phyloP scores from a whole-genome alignment of 2,888 invertebrate species.

The Strigamia crassipes region DNA sequence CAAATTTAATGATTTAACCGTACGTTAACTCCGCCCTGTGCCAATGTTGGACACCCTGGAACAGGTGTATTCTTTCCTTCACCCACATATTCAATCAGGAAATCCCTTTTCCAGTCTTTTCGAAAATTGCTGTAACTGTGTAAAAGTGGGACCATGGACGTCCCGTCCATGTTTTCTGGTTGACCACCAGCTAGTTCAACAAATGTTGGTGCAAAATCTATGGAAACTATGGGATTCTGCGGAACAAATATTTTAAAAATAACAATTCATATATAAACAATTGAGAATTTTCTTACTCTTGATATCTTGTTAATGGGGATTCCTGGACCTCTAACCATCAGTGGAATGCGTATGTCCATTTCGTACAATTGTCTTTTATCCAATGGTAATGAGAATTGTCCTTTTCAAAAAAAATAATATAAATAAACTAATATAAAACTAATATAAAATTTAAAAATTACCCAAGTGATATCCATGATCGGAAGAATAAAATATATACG shows the following conservation, averaged over 20 bases:
- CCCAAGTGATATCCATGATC: constrained; percentile 92
- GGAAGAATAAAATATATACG: constrained; percentile 81
- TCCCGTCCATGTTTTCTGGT: constrained; percentile 68
- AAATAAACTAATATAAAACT: not conserved
- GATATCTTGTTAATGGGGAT: constrained; percentile 58
- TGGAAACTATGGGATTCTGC: constrained; percentile 69
- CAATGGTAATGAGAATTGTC: constrained; percentile 84
- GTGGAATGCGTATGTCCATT: constrained; percentile 81
- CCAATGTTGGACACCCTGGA: constrained; percentile 69
- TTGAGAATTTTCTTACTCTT: constrained; percentile 53
- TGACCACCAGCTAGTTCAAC: constrained; percentile 69
- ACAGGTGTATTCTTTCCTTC: constrained; percentile 69
- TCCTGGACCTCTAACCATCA: constrained; percentile 77
- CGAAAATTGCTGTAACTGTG: constrained; percentile 8
- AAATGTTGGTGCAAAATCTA: constrained; percentile 86
- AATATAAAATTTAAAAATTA: no score
- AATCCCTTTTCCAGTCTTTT: constrained; percentile 61
- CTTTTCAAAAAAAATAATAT: constrained; percentile 60
- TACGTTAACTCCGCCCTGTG: constrained; percentile 68
- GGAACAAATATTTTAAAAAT: no score
- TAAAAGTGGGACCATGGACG: constrained; percentile 61
- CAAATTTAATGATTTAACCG: no score
- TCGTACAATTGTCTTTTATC: constrained; percentile 92
- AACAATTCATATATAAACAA: not conserved
- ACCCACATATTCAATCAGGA: constrained; percentile 82